Conservation (phyloP, 1,140 invertebrate species). For the Eueides isabella region DNA sequence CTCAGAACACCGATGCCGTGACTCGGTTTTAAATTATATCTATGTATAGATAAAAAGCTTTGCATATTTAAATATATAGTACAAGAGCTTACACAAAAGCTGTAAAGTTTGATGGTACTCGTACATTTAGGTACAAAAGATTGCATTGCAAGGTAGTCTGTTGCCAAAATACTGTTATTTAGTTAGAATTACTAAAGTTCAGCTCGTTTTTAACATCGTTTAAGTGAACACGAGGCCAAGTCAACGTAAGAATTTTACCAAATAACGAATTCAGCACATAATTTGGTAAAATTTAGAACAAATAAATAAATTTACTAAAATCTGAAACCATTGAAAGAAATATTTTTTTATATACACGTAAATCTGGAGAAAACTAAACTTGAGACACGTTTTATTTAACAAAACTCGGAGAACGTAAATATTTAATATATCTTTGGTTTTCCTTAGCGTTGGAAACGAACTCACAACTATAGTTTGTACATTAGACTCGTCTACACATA, state of each 20-base stretch:
- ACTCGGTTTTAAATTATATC: conserved; percentile 19
- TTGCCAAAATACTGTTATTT: conserved; percentile 1
- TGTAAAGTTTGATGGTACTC: neutral
- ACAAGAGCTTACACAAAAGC: neutral
- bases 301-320: no score
- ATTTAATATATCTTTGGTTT: neutral
- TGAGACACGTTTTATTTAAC: no score
- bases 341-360: no score
- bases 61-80: neutral
- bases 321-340: no score
- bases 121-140: neutral
- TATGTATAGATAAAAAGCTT: neutral
- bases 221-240: neutral
- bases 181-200: neutral
- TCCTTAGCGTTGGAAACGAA: neutral
- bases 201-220: neutral
- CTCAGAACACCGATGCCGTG: conserved; percentile 15
- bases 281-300: no score
- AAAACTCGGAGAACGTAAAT: neutral
- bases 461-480: neutral
- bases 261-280: neutral
- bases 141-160: neutral
- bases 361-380: no score
- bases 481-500: no score
- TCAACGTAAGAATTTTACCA: neutral